A percentile compares a stretch with the other conserved stretches of the same genome.
phyloP scores from a whole-genome alignment of 1,140 invertebrate genomes.

The Zophobas morio region DNA sequence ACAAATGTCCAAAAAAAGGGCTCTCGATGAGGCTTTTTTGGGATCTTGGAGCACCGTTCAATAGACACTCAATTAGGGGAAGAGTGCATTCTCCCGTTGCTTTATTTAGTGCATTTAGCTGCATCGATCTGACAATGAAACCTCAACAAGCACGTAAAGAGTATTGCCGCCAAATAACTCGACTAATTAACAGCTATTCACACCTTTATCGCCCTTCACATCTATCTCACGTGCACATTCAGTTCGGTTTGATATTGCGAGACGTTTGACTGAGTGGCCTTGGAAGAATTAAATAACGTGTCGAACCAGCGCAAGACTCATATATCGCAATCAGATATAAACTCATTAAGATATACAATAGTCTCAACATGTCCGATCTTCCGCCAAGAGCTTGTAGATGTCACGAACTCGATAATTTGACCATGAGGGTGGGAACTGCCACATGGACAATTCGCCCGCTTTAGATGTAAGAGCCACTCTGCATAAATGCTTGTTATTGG shows the following conservation, averaged over 20 bases:
- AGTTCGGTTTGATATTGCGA: slow-evolving; percentile 36
- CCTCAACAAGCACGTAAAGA: slow-evolving; percentile 46
- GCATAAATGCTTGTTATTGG: slow-evolving; percentile 61
- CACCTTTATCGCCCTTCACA: slow-evolving; percentile 47
- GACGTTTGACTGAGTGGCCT: slow-evolving; percentile 26
- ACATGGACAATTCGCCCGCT: slow-evolving; percentile 58
- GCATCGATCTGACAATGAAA: slow-evolving; percentile 46
- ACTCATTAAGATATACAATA: slow-evolving; percentile 31
- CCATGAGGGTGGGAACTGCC: slow-evolving; percentile 47
- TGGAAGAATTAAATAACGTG: slow-evolving; percentile 45
- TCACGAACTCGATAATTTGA: slow-evolving; percentile 14
- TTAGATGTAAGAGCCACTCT: slow-evolving; percentile 58
- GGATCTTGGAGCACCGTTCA: slow-evolving; percentile 45
- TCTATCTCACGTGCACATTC: slow-evolving; percentile 45
- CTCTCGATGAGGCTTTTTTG: slow-evolving; percentile 45
- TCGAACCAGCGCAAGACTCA: slow-evolving; percentile 35
- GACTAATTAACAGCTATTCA: slow-evolving; percentile 48
- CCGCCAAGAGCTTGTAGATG: neutral
- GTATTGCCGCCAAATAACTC: slow-evolving; percentile 43
- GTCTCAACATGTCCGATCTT: slow-evolving; percentile 8
- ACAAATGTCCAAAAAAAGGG: slow-evolving; percentile 54
- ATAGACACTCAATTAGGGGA: slow-evolving; percentile 54
- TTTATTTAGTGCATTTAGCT: slow-evolving; percentile 52
- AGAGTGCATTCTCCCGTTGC: slow-evolving; percentile 44
- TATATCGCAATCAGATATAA: slow-evolving; percentile 29